These are phyloP conservation scores for Meandrusa payeni DNA, from an alignment of 2,888 invertebrate genomes.

Conservation along the genomic window DNA sequence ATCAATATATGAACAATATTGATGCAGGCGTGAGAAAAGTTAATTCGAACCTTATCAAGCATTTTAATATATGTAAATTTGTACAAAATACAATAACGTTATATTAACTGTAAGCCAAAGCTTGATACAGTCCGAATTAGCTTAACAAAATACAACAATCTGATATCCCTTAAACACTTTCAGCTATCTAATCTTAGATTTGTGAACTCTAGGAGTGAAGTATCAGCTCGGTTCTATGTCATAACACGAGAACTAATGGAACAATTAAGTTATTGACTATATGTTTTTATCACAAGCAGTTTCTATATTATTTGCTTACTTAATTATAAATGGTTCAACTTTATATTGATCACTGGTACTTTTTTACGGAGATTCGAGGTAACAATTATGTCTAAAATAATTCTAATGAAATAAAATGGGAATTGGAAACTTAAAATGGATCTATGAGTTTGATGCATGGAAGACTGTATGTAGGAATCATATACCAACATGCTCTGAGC, in stretches of 20 bases:
- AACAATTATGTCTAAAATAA: constrained; percentile 17
- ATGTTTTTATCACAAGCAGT: constrained; percentile 23
- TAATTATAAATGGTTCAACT: constrained; percentile 5
- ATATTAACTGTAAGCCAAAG: neutral
- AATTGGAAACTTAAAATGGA: constrained; percentile 17
- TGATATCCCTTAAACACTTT: constrained; percentile 9
- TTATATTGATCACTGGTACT: constrained; percentile 7
- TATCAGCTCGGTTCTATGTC: constrained; percentile 11
- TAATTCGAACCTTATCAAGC: constrained; percentile 12
- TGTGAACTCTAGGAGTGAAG: constrained; percentile 13
- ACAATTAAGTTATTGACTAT: constrained; percentile 22
- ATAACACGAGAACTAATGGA: constrained; percentile 17
- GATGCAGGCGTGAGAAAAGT: constrained; percentile 7
- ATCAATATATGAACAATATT: constrained; percentile 4
- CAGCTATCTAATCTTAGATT: constrained; percentile 8
- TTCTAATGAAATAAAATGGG: constrained; percentile 24
- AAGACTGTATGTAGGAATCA: constrained; percentile 24
- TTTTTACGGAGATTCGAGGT: constrained; percentile 1
- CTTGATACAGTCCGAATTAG: constrained; percentile 11
- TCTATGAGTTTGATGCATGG: constrained; percentile 20
- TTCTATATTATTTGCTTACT: constrained; percentile 16
- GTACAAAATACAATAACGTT: neutral
- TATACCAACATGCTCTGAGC: constrained; percentile 19
- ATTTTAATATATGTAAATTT: neutral
- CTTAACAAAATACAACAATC: constrained; percentile 8